These are phyloP conservation scores for Chaetophractus vellerosus DNA, from an alignment of 2,797 vertebrate genomes.

Conservation along the genomic window DNA sequence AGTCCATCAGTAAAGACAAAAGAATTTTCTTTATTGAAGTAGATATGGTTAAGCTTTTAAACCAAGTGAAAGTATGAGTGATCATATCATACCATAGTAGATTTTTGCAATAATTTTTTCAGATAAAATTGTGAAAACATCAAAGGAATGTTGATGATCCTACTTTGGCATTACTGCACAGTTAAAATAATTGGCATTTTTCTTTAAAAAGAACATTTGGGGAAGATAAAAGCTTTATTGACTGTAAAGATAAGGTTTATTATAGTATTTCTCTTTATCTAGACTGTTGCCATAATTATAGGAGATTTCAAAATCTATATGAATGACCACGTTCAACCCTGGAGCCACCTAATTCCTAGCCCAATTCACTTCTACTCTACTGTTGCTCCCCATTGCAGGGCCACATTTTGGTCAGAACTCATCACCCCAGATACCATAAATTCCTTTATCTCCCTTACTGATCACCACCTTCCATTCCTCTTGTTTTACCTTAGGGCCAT, in stretches of 20 bases:
- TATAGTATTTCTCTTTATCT: background rate
- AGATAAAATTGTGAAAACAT: conserved; percentile 51
- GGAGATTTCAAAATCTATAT: background rate
- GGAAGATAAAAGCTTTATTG: background rate
- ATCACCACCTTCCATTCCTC: background rate
- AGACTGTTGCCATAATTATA: background rate
- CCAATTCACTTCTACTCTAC: background rate
- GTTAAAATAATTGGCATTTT: conserved; percentile 28
- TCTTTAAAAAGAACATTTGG: conserved; percentile 13
- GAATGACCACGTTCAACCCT: background rate
- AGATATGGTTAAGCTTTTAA: conserved; percentile 59
- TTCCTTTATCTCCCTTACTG: background rate
- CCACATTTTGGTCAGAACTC: background rate
- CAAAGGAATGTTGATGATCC: conserved; percentile 43
- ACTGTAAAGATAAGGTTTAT: conserved; percentile 20
- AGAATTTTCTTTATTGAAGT: conserved; percentile 55
- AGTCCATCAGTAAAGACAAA: conserved; percentile 12
- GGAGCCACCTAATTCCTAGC: background rate
- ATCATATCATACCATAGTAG: background rate
- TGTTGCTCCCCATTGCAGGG: background rate
- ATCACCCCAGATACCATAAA: background rate
- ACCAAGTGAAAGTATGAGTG: conserved; percentile 25
- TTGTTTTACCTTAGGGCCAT: background rate
- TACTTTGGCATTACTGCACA: conserved; percentile 14
- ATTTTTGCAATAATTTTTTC: conserved; percentile 55